Evolutionary conservation across 2,113 vertebrate genomes (phyloP).

Genomic region (Genyomyrus donnyi): DNA sequence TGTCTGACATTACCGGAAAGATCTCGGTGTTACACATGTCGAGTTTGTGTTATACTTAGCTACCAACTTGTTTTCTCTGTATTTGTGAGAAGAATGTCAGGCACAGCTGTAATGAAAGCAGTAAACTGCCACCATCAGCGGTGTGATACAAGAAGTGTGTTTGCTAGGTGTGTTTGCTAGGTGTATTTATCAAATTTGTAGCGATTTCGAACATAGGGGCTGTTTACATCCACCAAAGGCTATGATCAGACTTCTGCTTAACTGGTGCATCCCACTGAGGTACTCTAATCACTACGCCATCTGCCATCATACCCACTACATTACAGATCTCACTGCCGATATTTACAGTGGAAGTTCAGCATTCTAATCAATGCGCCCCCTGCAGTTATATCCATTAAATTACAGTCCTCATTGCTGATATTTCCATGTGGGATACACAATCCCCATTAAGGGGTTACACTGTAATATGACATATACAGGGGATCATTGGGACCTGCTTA

Average conservation of each 20-base stretch:
- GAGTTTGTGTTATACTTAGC: not conserved
- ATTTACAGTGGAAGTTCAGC: constrained; percentile 46
- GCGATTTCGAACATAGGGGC: not conserved
- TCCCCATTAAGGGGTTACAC: no score
- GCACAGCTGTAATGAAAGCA: no score
- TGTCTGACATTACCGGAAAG: not conserved
- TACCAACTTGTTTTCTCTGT: not conserved
- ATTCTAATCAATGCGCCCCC: constrained; percentile 73
- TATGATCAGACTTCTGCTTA: not conserved
- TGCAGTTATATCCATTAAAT: not conserved
- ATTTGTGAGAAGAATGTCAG: no score
- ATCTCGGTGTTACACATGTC: not conserved
- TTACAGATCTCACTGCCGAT: constrained; percentile 28
- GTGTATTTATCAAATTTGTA: not conserved
- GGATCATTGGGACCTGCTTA: no score
- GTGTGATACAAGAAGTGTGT: no score
- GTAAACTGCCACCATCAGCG: no score
- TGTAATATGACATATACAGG: no score
- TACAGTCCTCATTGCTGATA: not conserved
- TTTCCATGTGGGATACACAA: no score
- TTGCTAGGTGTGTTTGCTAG: no score
- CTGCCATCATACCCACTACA: not conserved
- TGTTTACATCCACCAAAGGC: not conserved
- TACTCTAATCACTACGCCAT: not conserved
- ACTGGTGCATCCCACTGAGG: not conserved